Conservation (phyloP, 2,797 vertebrate genomes). For the Chromobotia macracanthus region DNA sequence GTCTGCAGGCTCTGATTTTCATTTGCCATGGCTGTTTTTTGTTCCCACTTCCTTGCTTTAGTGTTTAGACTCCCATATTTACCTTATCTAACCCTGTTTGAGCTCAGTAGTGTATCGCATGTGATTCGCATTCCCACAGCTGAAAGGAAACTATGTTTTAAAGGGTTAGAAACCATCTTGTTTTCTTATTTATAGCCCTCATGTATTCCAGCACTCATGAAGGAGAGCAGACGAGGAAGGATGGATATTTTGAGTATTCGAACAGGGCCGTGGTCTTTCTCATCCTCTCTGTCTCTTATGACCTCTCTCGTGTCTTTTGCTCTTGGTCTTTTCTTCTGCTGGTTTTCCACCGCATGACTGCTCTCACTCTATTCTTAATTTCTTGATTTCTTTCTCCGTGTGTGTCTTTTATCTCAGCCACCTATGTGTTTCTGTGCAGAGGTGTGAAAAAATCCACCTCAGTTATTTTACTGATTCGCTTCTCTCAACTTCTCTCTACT, state of each 20-base stretch:
- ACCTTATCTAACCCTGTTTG: conserved; percentile 55
- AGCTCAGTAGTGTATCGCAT: conserved; percentile 46
- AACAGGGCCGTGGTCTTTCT: conserved; percentile 29
- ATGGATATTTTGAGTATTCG: conserved; percentile 17
- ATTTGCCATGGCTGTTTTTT: conserved; percentile 51
- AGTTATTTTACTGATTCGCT: conserved; percentile 66
- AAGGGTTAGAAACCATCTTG: background rate
- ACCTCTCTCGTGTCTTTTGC: conserved; percentile 27
- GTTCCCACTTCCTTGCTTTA: conserved; percentile 38
- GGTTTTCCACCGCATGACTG: conserved; percentile 26
- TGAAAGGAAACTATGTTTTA: background rate
- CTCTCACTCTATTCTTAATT: conserved; percentile 10
- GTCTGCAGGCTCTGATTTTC: conserved; percentile 59
- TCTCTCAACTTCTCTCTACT: too few relatives aligned
- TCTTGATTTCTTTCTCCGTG: background rate
- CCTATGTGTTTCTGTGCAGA: background rate
- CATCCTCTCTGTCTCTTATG: conserved; percentile 51
- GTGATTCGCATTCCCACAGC: conserved; percentile 53
- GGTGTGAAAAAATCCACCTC: conserved; percentile 63
- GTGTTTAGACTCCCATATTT: conserved; percentile 57
- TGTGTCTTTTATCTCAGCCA: conserved; percentile 12
- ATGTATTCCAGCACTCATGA: background rate
- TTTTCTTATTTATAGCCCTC: background rate
- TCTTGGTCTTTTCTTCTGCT: conserved; percentile 27
- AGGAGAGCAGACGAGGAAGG: conserved; percentile 3